Evolutionary conservation across 2,113 vertebrate species (phyloP).

Genomic region (Hippopotamus amphibius): DNA sequence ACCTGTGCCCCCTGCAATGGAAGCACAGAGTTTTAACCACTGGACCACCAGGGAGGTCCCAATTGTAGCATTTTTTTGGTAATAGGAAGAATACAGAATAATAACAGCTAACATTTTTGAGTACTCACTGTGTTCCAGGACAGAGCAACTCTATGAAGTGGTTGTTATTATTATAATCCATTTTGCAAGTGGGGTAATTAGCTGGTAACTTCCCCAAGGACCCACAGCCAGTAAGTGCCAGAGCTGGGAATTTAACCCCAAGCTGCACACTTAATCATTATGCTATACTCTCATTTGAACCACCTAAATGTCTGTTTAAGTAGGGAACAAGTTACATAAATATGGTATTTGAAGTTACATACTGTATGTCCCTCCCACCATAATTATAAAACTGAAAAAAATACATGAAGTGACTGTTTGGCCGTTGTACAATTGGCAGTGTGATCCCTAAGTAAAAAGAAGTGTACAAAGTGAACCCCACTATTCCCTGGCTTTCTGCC

Average conservation of each 20-base stretch:
- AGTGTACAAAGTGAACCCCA: not conserved
- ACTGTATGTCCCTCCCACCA: too few relatives aligned
- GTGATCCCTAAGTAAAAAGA: not conserved
- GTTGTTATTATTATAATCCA: not conserved
- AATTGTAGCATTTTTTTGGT: not conserved
- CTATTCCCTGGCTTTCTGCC: not conserved
- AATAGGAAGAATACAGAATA: not conserved
- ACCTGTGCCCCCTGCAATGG: too few relatives aligned
- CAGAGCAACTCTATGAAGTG: not conserved
- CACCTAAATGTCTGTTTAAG: not conserved
- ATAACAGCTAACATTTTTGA: not conserved
- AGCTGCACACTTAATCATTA: not conserved
- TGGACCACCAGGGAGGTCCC: too few relatives aligned
- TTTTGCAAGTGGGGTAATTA: not conserved
- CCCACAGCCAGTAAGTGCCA: not conserved
- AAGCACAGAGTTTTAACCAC: too few relatives aligned
- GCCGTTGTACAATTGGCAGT: not conserved
- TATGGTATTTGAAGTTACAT: not conserved
- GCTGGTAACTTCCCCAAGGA: not conserved
- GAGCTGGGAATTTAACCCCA: not conserved
- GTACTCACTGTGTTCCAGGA: not conserved
- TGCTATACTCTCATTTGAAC: not conserved
- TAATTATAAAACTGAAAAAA: not conserved
- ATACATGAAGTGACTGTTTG: not conserved
- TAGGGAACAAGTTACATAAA: not conserved